phyloP scores from a whole-genome alignment of 2,888 invertebrate species.

The Trilocha varians region DNA sequence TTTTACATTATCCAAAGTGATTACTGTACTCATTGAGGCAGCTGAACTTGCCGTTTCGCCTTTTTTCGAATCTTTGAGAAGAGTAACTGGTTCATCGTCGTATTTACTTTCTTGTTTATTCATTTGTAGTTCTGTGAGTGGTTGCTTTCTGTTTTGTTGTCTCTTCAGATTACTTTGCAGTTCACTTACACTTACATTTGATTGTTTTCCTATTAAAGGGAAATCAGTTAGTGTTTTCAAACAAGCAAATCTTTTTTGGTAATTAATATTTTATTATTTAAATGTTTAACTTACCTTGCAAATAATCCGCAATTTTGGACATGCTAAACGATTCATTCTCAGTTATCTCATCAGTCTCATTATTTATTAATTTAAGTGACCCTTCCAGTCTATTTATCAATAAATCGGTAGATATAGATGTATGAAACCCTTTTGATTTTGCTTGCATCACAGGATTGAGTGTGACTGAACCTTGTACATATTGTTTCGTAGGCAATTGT shows the following conservation, averaged over 20 bases:
- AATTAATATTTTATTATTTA: too few species aligned
- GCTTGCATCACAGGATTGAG: neutral
- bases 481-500: neutral
- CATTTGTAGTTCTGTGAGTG: slow-evolving; percentile 41
- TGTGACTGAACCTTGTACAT: neutral
- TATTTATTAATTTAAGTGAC: slow-evolving; percentile 28
- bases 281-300: slow-evolving; percentile 33
- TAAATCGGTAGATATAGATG: slow-evolving; percentile 30
- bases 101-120: slow-evolving; percentile 32
- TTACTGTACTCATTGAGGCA: slow-evolving; percentile 45
- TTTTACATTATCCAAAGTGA: slow-evolving; percentile 34
- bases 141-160: slow-evolving; percentile 32
- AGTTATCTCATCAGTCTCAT: slow-evolving; percentile 41
- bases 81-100: slow-evolving; percentile 30
- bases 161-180: slow-evolving; percentile 41
- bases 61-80: slow-evolving; percentile 40
- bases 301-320: slow-evolving; percentile 56
- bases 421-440: neutral
- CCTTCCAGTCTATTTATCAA: slow-evolving; percentile 39
- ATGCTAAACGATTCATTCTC: slow-evolving; percentile 53
- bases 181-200: slow-evolving; percentile 48
- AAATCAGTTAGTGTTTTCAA: too few species aligned
- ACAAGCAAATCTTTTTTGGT: too few species aligned
- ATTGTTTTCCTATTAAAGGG: slow-evolving; percentile 44
- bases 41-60: slow-evolving; percentile 43